Evolutionary conservation across 2,888 invertebrate species (phyloP).

Genomic region (Megalurothrips usitatus): DNA sequence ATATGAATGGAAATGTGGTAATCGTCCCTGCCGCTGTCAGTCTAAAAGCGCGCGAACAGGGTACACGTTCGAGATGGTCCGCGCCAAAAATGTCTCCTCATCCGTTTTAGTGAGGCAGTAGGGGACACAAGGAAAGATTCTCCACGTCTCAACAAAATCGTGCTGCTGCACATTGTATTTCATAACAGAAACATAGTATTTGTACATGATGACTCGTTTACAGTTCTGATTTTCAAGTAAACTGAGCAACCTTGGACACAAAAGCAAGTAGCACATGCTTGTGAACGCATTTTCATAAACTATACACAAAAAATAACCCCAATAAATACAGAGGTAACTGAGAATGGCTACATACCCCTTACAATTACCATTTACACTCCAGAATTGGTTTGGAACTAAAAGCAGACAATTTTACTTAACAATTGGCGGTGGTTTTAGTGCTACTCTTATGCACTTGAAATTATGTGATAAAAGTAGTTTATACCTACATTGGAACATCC

Average conservation of each 20-base stretch:
- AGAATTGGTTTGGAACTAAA: background rate
- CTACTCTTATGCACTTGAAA: background rate
- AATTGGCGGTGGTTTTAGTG: background rate
- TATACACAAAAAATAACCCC: background rate
- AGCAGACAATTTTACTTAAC: background rate
- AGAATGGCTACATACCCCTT: background rate
- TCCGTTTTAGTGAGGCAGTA: no score
- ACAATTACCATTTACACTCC: background rate
- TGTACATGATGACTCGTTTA: background rate
- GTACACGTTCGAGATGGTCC: no score
- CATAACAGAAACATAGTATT: background rate
- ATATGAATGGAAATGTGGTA: no score
- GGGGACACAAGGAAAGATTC: no score
- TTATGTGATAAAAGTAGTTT: background rate
- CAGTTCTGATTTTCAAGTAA: background rate
- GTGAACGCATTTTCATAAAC: no score
- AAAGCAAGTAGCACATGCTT: no score
- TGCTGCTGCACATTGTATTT: background rate
- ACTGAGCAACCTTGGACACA: no score
- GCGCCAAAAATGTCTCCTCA: no score
- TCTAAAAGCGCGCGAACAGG: no score
- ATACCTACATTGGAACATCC: background rate
- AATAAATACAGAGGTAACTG: conserved; percentile 18
- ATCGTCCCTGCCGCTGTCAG: no score
- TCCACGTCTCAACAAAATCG: background rate